Conservation (phyloP, 2,888 invertebrate genomes). For the Nipponacmea schrenckii region DNA sequence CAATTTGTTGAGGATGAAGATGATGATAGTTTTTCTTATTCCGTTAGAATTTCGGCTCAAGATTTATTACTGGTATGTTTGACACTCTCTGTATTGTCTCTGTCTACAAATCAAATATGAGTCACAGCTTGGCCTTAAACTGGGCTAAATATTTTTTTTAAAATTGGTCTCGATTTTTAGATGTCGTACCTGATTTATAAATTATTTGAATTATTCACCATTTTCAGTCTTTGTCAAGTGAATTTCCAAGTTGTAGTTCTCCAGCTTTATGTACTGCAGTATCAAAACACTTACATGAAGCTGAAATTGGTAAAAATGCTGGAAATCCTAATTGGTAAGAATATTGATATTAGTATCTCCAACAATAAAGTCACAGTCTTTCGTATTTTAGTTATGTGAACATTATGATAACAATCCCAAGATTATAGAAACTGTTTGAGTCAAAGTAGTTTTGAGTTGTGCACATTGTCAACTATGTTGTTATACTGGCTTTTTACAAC, state of each 20-base stretch:
- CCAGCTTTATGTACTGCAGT: slow-evolving; percentile 73
- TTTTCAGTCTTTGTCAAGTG: slow-evolving; percentile 69
- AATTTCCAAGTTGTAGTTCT: slow-evolving; percentile 72
- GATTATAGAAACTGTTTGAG: too few species aligned
- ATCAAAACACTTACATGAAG: slow-evolving; percentile 74
- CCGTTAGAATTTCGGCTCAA: slow-evolving; percentile 76
- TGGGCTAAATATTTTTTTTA: not conserved
- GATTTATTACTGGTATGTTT: slow-evolving; percentile 73
- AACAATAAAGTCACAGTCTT: not conserved
- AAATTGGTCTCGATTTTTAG: not conserved
- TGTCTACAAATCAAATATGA: too few species aligned
- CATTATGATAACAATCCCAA: too few species aligned
- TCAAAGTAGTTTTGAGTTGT: too few species aligned
- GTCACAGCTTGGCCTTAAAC: too few species aligned
- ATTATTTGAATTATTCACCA: too few species aligned
- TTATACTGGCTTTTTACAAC: too few species aligned
- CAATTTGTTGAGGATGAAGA: slow-evolving; percentile 79
- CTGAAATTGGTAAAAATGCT: slow-evolving; percentile 70
- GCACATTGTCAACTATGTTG: too few species aligned
- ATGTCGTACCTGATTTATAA: not conserved
- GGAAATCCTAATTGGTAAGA: slow-evolving; percentile 66
- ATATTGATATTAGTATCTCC: not conserved
- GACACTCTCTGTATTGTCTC: not conserved
- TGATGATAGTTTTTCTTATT: slow-evolving; percentile 74
- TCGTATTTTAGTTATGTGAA: too few species aligned